These are phyloP conservation scores for Rhagoletis pomonella DNA, from an alignment of 1,140 invertebrate genomes.

Conservation along the genomic window DNA sequence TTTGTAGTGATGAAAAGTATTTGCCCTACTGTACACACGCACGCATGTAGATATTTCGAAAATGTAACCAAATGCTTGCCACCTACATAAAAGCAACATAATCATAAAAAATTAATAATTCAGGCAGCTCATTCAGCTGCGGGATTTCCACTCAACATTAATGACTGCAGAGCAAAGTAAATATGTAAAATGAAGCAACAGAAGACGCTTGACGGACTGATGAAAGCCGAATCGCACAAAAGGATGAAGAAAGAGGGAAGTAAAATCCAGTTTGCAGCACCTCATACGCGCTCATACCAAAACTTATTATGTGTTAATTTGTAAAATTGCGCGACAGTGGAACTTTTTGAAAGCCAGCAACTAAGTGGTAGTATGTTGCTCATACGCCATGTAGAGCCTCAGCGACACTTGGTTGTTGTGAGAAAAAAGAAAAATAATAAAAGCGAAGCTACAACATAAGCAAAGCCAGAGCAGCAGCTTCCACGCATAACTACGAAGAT, in stretches of 20 bases:
- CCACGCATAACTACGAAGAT: no score
- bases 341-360: neutral
- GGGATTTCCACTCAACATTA: constrained; percentile 35
- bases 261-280: neutral
- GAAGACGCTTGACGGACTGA: neutral
- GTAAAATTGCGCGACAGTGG: constrained; percentile 13
- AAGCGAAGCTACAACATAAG: no score
- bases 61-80: neutral
- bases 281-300: neutral
- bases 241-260: neutral
- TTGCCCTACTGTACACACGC: no score
- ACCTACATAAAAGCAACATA: neutral
- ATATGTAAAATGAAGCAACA: neutral
- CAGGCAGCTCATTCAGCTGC: constrained; percentile 16
- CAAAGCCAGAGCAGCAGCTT: no score
- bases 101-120: constrained; percentile 45
- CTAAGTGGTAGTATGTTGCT: neutral
- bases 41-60: no score
- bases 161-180: neutral
- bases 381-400: neutral
- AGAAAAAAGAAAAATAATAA: no score
- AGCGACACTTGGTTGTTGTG: neutral
- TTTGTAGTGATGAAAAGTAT: no score
- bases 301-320: constrained; percentile 24
- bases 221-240: neutral